These are phyloP conservation scores for Heliconius aoede DNA, from an alignment of 2,888 invertebrate genomes.

Conservation along the genomic window DNA sequence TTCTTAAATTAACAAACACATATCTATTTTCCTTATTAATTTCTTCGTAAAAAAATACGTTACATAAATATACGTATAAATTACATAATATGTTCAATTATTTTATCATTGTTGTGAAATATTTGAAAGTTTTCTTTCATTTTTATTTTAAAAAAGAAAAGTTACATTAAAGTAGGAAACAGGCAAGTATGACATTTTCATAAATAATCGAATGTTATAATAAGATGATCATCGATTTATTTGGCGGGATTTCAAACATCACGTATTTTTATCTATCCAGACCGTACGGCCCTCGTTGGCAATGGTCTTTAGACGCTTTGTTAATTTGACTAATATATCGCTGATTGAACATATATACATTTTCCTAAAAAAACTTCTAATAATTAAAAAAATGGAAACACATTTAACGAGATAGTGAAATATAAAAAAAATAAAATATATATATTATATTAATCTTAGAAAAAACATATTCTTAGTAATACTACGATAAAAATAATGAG, in stretches of 20 bases:
- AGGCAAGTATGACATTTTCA: constrained; percentile 51
- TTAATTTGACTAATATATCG: constrained; percentile 46
- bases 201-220: constrained; percentile 55
- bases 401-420: too few relatives aligned
- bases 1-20: constrained; percentile 29
- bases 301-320: constrained; percentile 51
- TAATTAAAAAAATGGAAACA: too few relatives aligned
- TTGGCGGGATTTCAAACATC: constrained; percentile 75
- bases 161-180: constrained; percentile 28
- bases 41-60: background rate
- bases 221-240: constrained; percentile 57
- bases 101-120: background rate
- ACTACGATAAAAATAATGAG: background rate
- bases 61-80: too few relatives aligned
- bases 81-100: background rate
- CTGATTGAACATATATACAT: constrained; percentile 21
- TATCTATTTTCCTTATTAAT: constrained; percentile 13
- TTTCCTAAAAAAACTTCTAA: too few relatives aligned
- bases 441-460: too few relatives aligned
- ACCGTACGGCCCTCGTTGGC: constrained; percentile 52
- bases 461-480: background rate
- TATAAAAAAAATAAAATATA: too few relatives aligned
- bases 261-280: constrained; percentile 66
- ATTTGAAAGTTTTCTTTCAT: background rate
- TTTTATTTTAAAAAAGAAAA: background rate